phyloP scores from a whole-genome alignment of 2,888 invertebrate species.

The Amphiduros pacificus region DNA sequence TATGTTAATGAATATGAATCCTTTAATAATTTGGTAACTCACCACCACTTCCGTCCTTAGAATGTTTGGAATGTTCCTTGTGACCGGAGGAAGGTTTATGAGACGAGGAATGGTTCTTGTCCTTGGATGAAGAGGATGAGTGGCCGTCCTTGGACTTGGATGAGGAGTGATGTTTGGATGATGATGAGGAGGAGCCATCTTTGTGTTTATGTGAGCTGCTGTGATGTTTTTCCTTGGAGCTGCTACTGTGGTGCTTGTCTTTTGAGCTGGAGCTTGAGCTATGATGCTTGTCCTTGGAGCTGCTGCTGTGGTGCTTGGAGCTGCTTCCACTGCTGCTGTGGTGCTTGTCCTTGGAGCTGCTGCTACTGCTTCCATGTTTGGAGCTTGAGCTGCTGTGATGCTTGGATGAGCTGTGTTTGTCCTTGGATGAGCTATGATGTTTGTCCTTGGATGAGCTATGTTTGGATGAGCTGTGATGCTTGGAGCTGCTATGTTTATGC shows the following conservation, averaged over 20 bases:
- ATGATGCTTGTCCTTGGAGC: conserved; percentile 21
- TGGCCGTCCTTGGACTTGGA: background rate
- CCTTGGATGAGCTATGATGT: conserved; percentile 29
- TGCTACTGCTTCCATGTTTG: too few species aligned
- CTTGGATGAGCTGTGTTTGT: conserved; percentile 26
- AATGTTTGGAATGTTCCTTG: conserved; percentile 1
- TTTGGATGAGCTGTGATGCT: background rate
- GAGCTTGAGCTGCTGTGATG: conserved; percentile 17
- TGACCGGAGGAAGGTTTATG: background rate
- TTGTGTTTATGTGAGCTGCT: conserved; percentile 23
- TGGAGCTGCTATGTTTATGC: background rate
- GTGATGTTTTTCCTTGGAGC: conserved; percentile 5
- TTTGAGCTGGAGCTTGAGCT: background rate
- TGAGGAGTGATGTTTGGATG: conserved; percentile 1
- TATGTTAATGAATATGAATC: too few species aligned
- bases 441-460: conserved; percentile 32
- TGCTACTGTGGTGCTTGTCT: conserved; percentile 7
- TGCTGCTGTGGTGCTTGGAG: conserved; percentile 14
- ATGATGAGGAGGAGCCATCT: conserved; percentile 18
- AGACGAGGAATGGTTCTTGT: background rate
- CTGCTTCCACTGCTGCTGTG: conserved; percentile 9
- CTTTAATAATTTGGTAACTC: too few species aligned
- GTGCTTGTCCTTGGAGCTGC: conserved; percentile 12
- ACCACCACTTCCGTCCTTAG: too few species aligned
- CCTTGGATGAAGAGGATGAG: background rate